phyloP scores from a whole-genome alignment of 2,888 invertebrate genomes.

The Dryococelus australis region DNA sequence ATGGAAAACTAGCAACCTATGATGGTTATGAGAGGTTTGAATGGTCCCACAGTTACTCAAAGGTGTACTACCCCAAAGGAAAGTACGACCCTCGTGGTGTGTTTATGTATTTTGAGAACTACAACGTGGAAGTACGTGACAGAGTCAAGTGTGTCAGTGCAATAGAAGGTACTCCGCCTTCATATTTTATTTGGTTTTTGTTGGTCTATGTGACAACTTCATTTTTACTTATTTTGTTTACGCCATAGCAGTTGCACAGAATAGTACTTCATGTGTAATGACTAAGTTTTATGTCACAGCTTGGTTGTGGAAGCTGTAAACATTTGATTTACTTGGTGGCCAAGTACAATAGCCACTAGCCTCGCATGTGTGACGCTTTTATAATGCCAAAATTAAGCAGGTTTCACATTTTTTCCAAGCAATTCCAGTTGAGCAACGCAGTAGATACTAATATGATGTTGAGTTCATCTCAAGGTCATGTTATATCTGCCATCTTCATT shows the following conservation, averaged over 20 bases:
- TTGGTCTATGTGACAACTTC: neutral
- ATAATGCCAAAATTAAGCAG: no score
- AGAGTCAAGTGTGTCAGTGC: slow-evolving; percentile 96
- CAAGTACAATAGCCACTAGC: no score
- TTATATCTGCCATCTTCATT: no score
- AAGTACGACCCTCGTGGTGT: slow-evolving; percentile 90
- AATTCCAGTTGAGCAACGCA: no score
- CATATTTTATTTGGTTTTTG: neutral
- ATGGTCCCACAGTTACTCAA: slow-evolving; percentile 95
- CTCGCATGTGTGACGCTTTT: no score
- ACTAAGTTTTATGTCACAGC: no score
- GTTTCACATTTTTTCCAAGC: no score
- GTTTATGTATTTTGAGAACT: slow-evolving; percentile 97
- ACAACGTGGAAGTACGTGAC: slow-evolving; percentile 96
- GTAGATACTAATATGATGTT: no score
- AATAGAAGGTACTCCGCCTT: slow-evolving; percentile 71
- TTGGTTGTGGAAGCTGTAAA: no score
- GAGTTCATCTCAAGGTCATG: no score
- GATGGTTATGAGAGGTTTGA: slow-evolving; percentile 85
- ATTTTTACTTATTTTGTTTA: neutral
- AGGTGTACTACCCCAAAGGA: slow-evolving; percentile 86
- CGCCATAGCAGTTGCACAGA: neutral
- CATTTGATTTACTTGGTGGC: no score
- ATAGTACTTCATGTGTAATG: neutral
- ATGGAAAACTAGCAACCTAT: slow-evolving; percentile 80